Evolutionary conservation across 2,113 vertebrate species (phyloP).

Genomic region (Alouatta palliata): DNA sequence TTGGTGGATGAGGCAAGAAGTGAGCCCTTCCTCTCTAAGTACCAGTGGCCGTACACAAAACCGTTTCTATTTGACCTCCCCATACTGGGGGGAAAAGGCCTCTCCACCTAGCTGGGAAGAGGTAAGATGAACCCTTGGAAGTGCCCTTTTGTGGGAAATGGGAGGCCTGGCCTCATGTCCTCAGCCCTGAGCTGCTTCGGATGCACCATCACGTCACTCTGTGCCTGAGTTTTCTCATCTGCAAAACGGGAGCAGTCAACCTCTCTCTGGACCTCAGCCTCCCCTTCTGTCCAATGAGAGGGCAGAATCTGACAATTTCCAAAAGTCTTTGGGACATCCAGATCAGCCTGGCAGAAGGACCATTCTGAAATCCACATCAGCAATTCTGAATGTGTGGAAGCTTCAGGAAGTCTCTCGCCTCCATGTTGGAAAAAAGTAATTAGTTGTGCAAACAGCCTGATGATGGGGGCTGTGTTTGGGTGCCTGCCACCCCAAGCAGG

Average conservation of each 20-base stretch:
- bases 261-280: neutral
- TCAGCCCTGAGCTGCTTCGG: neutral
- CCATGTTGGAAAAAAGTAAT: neutral
- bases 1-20: neutral
- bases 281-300: neutral
- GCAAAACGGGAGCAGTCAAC: neutral
- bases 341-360: neutral
- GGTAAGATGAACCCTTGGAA: neutral
- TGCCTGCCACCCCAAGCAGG: neutral
- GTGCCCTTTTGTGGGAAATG: neutral
- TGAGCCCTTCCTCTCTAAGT: neutral
- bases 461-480: neutral
- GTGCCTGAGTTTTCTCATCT: neutral
- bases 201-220: accelerated
- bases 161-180: neutral
- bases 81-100: neutral
- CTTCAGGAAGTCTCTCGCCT: neutral
- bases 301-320: neutral
- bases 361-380: neutral
- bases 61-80: neutral
- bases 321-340: neutral
- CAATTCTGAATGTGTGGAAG: neutral
- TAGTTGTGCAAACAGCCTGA: neutral
- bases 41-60: neutral
- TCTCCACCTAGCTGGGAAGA: neutral